Base-by-base conservation (phyloP, 2,888 invertebrate species). In the Scelioninae gen. 1 region DNA sequence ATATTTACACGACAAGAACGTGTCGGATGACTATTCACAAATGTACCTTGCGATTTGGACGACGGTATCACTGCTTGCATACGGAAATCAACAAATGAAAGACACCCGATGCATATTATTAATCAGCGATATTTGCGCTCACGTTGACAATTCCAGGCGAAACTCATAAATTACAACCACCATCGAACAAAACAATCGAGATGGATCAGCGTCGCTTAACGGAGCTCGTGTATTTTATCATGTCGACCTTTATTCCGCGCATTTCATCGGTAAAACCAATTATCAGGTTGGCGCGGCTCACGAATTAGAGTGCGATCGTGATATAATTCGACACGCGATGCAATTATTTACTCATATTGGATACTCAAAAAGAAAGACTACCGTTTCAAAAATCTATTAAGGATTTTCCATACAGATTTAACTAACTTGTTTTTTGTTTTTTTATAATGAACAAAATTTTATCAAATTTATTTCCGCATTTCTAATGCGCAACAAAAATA, bases 241-340 rank as follows among this genome's bases (percentile, higher is more conserved):
- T 65, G 65, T 56, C 69, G 69, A 78, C 63, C 71, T 78, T 78
- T 63, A 65, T 78, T 56, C 63, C 63, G 49, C 10, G 69, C 63
- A 69, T 78, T 69, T 63, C 69, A 63, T 56, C 53, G 63, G 56
- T 63, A 63, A 78, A 78, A 78, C 69, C 69, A 78, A 78, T 78
- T 68, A 77, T 68, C 76, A 77, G 68, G 58, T 66, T 60, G 8
- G 45, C 10, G 45, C 58, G 66, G 34, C 32, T 38, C 43, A 31
- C 66, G 53, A 76, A 76, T 76, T 62, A 66, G 13, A 62, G 53
- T 45, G 9, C 23, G 53, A 68, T 76, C 68, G 68, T 68, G 62
- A 53, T 68, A 68, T 68, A 60, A 58, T 65, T 75, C 58, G 65
- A 47, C 65, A 47, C 29, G 53, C 55, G 56, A 63, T 55, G 65